Evolutionary conservation across 2,113 vertebrate species (phyloP).

Genomic region (Calidris pygmaea): DNA sequence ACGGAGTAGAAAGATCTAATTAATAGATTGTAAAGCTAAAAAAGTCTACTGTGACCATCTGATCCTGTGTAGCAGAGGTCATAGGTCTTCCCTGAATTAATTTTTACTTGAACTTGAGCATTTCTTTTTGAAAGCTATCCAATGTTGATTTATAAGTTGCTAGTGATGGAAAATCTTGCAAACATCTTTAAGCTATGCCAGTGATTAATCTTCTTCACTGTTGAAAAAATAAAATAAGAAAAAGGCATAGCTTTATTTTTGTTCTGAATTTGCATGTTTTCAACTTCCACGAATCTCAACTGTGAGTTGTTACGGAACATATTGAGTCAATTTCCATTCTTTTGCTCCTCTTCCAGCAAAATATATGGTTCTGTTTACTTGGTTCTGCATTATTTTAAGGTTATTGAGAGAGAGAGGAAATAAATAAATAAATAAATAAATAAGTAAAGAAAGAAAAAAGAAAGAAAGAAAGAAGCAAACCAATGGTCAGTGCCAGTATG

Average conservation of each 20-base stretch:
- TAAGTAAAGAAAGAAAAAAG: not conserved
- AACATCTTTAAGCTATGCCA: not conserved
- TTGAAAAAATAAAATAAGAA: not conserved
- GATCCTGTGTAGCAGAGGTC: constrained; percentile 2
- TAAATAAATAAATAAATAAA: too few species aligned
- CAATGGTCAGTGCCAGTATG: not conserved
- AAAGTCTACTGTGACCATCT: not conserved
- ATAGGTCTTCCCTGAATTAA: constrained; percentile 5
- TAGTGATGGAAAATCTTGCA: constrained; percentile 6
- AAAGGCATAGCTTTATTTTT: not conserved
- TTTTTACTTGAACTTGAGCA: not conserved
- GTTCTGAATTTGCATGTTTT: constrained; percentile 17
- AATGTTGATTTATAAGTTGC: not conserved
- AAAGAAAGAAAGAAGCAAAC: not conserved
- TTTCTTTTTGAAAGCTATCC: not conserved
- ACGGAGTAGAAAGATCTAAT: constrained; percentile 45
- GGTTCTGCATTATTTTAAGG: not conserved
- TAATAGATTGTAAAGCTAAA: constrained; percentile 35
- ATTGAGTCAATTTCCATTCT: constrained; percentile 5
- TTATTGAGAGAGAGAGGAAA: not conserved
- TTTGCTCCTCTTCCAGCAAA: constrained; percentile 31
- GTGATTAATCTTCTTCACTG: not conserved
- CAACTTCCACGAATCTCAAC: not conserved
- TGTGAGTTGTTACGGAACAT: not conserved
- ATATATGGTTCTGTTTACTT: not conserved